Evolutionary conservation across 92 coral and sea anemone species (phyloP).

Genomic region (Epizoanthus fatuus): DNA sequence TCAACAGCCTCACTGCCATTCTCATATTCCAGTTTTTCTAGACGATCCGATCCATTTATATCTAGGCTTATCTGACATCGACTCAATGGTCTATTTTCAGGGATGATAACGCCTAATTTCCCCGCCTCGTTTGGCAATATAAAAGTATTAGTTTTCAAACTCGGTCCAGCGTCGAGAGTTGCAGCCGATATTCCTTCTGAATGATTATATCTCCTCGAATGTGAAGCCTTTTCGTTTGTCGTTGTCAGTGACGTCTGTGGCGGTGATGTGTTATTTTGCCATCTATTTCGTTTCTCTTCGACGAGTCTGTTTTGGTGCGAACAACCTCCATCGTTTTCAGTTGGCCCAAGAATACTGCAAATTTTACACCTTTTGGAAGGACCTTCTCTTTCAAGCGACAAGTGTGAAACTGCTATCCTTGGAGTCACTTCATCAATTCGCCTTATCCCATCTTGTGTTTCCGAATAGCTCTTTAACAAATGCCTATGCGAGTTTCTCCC

Average conservation of each 20-base stretch:
- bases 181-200: conserved; percentile 7
- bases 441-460: background rate
- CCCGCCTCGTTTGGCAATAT: background rate
- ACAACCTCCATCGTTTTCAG: conserved; percentile 16
- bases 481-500: conserved; percentile 10
- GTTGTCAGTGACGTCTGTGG: background rate
- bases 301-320: conserved; percentile 17
- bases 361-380: conserved; percentile 20
- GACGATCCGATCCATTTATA: conserved; percentile 41
- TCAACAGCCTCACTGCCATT: background rate
- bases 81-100: conserved; percentile 78
- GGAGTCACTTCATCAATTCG: background rate
- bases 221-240: background rate
- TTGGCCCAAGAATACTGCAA: conserved; percentile 37
- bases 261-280: background rate
- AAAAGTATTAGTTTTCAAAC: conserved; percentile 20
- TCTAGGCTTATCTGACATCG: conserved; percentile 86
- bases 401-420: conserved; percentile 1
- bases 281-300: background rate
- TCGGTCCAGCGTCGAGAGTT: background rate
- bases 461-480: conserved; percentile 24
- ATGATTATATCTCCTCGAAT: background rate
- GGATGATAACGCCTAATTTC: background rate
- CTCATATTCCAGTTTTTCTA: conserved; percentile 3
- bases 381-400: conserved; percentile 18